Evolutionary conservation across 2,113 vertebrate species (phyloP).

Genomic region (Machaerirhynchus nigripectus): DNA sequence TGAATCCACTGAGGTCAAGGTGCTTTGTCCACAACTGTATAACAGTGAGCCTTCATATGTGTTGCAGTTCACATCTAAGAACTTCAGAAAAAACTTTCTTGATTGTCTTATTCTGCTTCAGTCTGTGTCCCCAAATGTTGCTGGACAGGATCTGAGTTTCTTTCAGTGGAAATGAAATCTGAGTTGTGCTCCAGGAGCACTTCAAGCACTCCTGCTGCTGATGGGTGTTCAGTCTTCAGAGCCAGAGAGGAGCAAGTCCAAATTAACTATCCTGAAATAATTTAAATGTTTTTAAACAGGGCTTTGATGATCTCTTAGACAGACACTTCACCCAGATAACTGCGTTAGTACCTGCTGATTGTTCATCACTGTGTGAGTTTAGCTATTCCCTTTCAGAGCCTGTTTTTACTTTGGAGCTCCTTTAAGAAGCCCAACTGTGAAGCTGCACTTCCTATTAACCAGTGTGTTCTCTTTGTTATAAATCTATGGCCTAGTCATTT

Average conservation of each 20-base stretch:
- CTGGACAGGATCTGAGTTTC: neutral
- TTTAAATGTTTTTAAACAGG: neutral
- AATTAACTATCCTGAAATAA: neutral
- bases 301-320: neutral
- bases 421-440: neutral
- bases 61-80: neutral
- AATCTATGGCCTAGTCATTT: neutral
- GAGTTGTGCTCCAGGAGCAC: neutral
- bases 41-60: rapidly evolving
- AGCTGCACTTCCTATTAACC: neutral
- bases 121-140: neutral
- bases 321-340: neutral
- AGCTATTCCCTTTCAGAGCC: neutral
- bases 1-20: neutral
- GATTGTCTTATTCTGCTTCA: neutral
- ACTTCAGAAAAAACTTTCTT: neutral
- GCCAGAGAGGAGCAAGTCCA: neutral
- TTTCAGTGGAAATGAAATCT: neutral
- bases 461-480: neutral
- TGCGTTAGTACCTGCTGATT: neutral
- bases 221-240: neutral
- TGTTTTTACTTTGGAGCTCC: neutral
- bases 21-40: neutral
- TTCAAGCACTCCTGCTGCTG: neutral
- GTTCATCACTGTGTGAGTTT: neutral